These are phyloP conservation scores for Epirrhoe tristata DNA, from an alignment of 2,888 invertebrate species.

Conservation along the genomic window DNA sequence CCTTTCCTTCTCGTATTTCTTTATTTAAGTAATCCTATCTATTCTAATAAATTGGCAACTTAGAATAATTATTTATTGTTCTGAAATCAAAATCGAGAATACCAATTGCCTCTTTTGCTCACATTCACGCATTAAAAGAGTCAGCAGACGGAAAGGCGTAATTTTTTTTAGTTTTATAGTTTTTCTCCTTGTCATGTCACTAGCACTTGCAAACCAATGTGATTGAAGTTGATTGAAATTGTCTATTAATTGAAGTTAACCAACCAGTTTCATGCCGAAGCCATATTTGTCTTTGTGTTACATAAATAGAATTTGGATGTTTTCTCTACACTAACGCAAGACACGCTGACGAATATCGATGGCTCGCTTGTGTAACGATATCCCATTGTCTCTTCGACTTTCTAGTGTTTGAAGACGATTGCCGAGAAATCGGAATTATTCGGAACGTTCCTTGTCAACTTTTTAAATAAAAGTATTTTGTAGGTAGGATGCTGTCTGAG, in stretches of 20 bases:
- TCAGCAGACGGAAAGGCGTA: too few species aligned
- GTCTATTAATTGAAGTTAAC: not conserved
- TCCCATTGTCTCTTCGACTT: conserved; percentile 68
- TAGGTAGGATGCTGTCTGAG: not conserved
- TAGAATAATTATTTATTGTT: too few species aligned
- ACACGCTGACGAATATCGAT: conserved; percentile 62
- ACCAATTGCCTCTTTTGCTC: too few species aligned
- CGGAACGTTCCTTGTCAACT: conserved; percentile 53
- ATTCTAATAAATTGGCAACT: too few species aligned
- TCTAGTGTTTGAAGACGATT: conserved; percentile 66
- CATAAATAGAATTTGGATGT: not conserved
- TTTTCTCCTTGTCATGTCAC: too few species aligned
- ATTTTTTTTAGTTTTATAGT: too few species aligned
- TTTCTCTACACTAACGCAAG: conserved; percentile 48
- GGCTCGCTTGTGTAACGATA: conserved; percentile 67
- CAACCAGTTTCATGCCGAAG: not conserved
- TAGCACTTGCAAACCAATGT: not conserved
- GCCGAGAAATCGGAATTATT: conserved; percentile 69
- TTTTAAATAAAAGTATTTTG: conserved; percentile 13
- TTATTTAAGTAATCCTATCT: not conserved
- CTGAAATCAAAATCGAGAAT: too few species aligned
- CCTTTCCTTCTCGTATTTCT: not conserved
- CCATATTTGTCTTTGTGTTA: not conserved
- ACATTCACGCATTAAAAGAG: too few species aligned
- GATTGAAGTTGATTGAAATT: not conserved